Base-by-base conservation (phyloP, 2,888 invertebrate species). In the Galeruca laticollis region DNA sequence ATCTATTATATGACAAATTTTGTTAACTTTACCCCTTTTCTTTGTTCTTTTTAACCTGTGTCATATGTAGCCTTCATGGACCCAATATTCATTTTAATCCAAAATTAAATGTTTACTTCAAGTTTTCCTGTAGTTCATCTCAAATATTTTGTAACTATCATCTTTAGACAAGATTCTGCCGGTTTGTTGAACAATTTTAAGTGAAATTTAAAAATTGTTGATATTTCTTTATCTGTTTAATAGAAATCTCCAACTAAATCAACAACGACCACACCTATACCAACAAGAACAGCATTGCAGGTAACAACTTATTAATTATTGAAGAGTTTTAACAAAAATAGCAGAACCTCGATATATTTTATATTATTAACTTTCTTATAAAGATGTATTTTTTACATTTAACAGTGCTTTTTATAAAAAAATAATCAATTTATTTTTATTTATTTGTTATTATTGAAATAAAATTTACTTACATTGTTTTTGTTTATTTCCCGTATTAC, bases 231-330 rank as follows among this genome's bases (percentile, higher is more conserved):
- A 72, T 75, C 71, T 77, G 76, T 77, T 79, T 78, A 78, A 80
- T 80, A 85, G 83, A 87, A 87, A 82, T 85, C 87, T 79, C 86
- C 87, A 78, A 87, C 89, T 76, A 88, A 89, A 82, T n/a, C 43
- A 5, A 87, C 88, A 15, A 49, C 69, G 40, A 70, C 88, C 81
- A 88, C 89, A 76, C 88, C 89, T 76, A 85, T 89, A 77, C 88
- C 89, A 75, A 88, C 89, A 78, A 89, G 90, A 87, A 88, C 89
- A 82, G 89, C 90, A 74, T 87, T 90, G 70, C 90, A 90, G 90
- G 90, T 90, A 90, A 89, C 86, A 84, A 89, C 87, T 71, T 81
- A 73, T 77, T 57, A 51, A 66, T 33, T 15, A 35, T 57, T 10
- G 33, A 33, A 35, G 18, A 21, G 33, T 35, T 49, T 37, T 64